Evolutionary conservation across 2,888 invertebrate species (phyloP).

Genomic region (Erannis defoliaria): DNA sequence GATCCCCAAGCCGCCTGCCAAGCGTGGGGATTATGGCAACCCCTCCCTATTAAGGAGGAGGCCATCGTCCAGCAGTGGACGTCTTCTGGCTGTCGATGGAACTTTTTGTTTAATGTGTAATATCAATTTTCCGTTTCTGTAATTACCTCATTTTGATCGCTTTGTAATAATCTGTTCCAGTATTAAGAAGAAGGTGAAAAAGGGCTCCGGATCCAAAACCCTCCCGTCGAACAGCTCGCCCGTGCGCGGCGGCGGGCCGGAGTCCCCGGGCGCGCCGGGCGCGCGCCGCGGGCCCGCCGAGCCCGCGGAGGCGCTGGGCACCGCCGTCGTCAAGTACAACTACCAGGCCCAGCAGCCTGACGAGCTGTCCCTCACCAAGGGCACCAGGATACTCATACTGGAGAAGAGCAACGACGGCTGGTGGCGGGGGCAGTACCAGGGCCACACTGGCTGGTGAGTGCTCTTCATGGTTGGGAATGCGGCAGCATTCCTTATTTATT

Average conservation of each 20-base stretch:
- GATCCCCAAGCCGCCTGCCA: too few species aligned
- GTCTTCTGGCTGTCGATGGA: too few species aligned
- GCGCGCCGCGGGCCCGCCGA: constrained; percentile 88
- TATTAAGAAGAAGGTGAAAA: constrained; percentile 95
- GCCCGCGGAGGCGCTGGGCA: constrained; percentile 94
- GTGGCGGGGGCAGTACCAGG: constrained; percentile 97
- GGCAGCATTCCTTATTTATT: too few species aligned
- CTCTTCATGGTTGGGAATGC: too few species aligned
- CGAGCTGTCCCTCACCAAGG: constrained; percentile 97
- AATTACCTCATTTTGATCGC: too few species aligned
- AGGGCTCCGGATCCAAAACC: constrained; percentile 94
- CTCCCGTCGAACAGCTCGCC: constrained; percentile 94
- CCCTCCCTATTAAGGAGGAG: too few species aligned
- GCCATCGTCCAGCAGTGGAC: too few species aligned
- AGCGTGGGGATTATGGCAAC: too few species aligned
- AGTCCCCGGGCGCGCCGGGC: constrained; percentile 90
- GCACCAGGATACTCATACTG: constrained; percentile 96
- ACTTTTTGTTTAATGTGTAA: too few species aligned
- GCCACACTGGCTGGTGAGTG: constrained; percentile 84
- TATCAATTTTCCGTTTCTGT: neutral
- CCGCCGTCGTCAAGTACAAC: constrained; percentile 98
- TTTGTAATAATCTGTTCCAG: constrained; percentile 64
- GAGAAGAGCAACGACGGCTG: constrained; percentile 99
- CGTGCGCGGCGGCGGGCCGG: constrained; percentile 90
- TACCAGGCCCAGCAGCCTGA: constrained; percentile 97